These are phyloP conservation scores for Lophotriccus pileatus DNA, from an alignment of 2,797 vertebrate species.

Conservation along the genomic window DNA sequence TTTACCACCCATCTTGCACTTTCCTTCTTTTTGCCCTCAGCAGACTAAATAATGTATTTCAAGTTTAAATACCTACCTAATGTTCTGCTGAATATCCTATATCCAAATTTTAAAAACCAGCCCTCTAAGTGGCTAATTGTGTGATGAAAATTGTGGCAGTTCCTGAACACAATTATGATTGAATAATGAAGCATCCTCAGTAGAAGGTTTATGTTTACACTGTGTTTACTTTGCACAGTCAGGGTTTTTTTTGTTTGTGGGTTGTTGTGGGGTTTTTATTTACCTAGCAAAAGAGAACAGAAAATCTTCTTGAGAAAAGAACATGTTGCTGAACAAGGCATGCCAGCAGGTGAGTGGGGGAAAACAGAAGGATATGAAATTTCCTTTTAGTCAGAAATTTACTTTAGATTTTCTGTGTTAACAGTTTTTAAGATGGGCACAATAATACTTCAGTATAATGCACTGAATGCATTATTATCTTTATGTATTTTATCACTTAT, in stretches of 20 bases:
- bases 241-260: not conserved
- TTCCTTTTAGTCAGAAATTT: not conserved
- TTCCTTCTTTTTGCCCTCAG: not conserved
- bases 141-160: not conserved
- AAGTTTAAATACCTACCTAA: not conserved
- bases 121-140: not conserved
- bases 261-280: not conserved
- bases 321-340: not conserved
- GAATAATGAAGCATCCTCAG: not conserved
- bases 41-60: slow-evolving; percentile 16
- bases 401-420: not conserved
- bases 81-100: not conserved
- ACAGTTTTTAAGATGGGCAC: not conserved
- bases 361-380: not conserved
- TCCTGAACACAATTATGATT: not conserved
- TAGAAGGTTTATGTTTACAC: not conserved
- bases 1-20: not conserved
- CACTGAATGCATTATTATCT: not conserved
- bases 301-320: slow-evolving; percentile 1
- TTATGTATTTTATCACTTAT: not conserved
- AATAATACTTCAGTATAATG: not conserved
- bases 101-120: not conserved
- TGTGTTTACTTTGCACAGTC: not conserved
- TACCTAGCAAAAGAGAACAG: not conserved
- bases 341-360: not conserved